These are phyloP conservation scores for Platichthys flesus DNA, from an alignment of 2,113 vertebrate genomes.

Conservation along the genomic window DNA sequence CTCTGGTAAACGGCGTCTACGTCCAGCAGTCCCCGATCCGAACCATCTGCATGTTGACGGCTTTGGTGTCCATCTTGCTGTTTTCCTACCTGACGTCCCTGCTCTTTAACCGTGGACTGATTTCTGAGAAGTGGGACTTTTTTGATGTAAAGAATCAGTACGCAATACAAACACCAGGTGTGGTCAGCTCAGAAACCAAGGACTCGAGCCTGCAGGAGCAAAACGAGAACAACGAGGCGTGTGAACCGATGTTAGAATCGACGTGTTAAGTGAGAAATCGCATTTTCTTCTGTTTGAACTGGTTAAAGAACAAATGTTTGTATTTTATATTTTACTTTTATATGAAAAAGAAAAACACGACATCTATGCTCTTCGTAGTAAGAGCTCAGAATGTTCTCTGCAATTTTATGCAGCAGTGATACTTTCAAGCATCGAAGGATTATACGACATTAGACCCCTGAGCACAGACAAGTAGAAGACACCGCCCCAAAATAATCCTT, in stretches of 20 bases:
- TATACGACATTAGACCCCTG: not conserved
- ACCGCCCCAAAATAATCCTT: not conserved
- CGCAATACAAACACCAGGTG: not conserved
- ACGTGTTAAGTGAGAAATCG: slow-evolving; percentile 35
- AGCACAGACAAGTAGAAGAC: not conserved
- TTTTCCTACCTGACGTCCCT: slow-evolving; percentile 71
- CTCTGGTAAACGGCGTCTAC: slow-evolving; percentile 66
- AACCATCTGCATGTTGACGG: slow-evolving; percentile 80
- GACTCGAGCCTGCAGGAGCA: slow-evolving; percentile 22
- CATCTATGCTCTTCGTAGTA: slow-evolving; percentile 41
- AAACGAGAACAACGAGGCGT: slow-evolving; percentile 34
- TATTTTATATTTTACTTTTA: slow-evolving; percentile 49
- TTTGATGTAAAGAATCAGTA: slow-evolving; percentile 58
- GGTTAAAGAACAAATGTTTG: slow-evolving; percentile 11
- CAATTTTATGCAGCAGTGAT: slow-evolving; percentile 54
- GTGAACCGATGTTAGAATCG: slow-evolving; percentile 65
- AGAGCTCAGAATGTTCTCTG: slow-evolving; percentile 51
- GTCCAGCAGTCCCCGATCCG: slow-evolving; percentile 82
- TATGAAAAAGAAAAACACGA: slow-evolving; percentile 28
- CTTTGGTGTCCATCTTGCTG: slow-evolving; percentile 58
- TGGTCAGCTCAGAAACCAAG: slow-evolving; percentile 1
- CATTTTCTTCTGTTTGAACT: slow-evolving; percentile 24
- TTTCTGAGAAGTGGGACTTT: slow-evolving; percentile 79
- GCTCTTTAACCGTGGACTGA: slow-evolving; percentile 76
- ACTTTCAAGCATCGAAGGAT: slow-evolving; percentile 1